Conservation (phyloP, 2,797 vertebrate genomes). For the Propithecus perrieri region DNA sequence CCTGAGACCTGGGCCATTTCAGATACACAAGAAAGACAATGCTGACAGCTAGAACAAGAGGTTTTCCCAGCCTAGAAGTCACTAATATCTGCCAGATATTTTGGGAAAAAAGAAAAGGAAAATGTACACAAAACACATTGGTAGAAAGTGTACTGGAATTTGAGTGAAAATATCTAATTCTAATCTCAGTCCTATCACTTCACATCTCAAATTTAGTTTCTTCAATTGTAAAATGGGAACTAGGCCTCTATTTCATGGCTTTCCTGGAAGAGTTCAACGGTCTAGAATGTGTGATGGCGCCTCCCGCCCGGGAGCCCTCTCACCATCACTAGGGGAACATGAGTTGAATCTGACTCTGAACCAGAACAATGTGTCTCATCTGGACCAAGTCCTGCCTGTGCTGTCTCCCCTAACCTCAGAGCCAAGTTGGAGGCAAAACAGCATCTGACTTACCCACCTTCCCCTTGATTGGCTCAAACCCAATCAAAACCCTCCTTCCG, state of each 20-base stretch:
- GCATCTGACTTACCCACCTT: background rate
- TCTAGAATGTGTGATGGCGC: background rate
- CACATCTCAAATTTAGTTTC: background rate
- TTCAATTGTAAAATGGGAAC: background rate
- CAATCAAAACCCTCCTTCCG: background rate
- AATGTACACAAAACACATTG: background rate
- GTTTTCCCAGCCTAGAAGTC: background rate
- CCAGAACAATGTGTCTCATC: background rate
- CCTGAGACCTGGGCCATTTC: background rate
- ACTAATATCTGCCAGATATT: background rate
- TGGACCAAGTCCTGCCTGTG: background rate
- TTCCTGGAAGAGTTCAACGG: background rate
- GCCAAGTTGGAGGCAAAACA: background rate
- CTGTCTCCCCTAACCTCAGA: background rate
- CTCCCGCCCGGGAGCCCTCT: background rate
- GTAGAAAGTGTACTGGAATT: background rate
- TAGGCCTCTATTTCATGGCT: background rate
- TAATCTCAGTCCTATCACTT: background rate
- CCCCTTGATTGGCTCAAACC: background rate
- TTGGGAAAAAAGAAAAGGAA: rapidly evolving
- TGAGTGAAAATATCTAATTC: background rate
- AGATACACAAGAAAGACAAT: background rate
- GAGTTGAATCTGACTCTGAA: background rate
- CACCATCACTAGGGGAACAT: background rate
- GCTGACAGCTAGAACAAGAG: background rate